Evolutionary conservation across 2,113 vertebrate genomes (phyloP).

Genomic region (Vidua macroura): DNA sequence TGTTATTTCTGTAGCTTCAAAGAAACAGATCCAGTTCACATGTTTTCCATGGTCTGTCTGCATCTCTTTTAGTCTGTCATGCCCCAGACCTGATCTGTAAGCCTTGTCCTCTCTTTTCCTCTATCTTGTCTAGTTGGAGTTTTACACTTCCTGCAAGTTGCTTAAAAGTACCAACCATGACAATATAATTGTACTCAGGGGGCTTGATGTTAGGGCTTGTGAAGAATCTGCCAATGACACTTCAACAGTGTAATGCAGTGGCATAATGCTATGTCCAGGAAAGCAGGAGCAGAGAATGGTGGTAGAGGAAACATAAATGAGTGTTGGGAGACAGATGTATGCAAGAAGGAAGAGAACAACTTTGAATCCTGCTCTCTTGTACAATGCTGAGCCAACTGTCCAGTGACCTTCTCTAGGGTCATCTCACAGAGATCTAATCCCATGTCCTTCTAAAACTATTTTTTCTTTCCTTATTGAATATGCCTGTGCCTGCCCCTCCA

Average conservation of each 20-base stretch:
- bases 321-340: not conserved
- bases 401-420: not conserved
- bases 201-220: not conserved
- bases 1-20: no score
- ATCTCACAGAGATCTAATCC: not conserved
- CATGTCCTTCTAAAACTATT: not conserved
- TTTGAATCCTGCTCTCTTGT: not conserved
- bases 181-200: not conserved
- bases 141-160: not conserved
- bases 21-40: not conserved
- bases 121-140: not conserved
- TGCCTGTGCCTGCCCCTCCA: not conserved
- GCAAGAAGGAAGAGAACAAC: not conserved
- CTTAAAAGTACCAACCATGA: not conserved
- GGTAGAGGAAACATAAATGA: not conserved
- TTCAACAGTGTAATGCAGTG: not conserved
- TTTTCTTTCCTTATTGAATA: not conserved
- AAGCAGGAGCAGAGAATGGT: not conserved
- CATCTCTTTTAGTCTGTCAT: not conserved
- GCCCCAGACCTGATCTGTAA: not conserved
- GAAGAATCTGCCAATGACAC: not conserved
- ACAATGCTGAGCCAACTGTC: not conserved
- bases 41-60: not conserved
- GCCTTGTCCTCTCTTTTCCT: not conserved
- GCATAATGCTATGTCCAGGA: not conserved